Evolutionary conservation across 1,140 invertebrate genomes (phyloP), one percentile per base, ranked within the genome.

Genomic region (Nasonia giraulti): DNA sequence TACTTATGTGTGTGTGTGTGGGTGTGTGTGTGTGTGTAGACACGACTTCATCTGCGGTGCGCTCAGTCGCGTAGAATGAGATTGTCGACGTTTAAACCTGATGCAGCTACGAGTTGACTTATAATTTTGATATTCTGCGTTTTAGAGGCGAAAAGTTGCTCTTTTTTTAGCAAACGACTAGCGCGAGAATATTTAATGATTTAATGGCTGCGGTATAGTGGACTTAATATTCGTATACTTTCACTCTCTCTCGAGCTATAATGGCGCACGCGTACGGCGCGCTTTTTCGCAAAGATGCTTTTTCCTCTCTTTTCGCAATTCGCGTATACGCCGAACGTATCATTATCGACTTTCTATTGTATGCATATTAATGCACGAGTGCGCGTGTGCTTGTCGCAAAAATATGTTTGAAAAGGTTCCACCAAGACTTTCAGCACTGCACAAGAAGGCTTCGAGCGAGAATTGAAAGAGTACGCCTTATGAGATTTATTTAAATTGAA

Each of bases 251-350:
- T 0, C 12, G 14, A 62, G 55, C 20, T n/a, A 8, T 55, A 55
- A 20, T 55, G 55, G 14, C 14, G 2, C 55, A n/a, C 20, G 33
- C 33, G 33, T 37, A 37, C 33, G 33, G 33, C 33, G 33, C 33
- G 55, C 6, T 7, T 62, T 62, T 62, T 62, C 55, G 55, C 55
- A 7, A 44, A 62, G 20, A 20, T 62, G 55, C 55, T n/a, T 62
- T 62, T 62, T n/a, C 55, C 55, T 62, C n/a, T 62, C 55, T 62
- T 62, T 62, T 62, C 55, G 55, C 55, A 62, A 62, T 62, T 62
- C 55, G 40, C 10, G 55, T 62, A 62, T 14, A 50, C 55, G 55
- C 7, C 55, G 55, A 62, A 62, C 55, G 55, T 62, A 62, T 62
- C 55, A 62, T 62, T 62, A 62, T 1, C 1, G 55, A 62, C 55